Percentiles rank a stretch among this genome's conserved stretches.
These are phyloP conservation scores for Cyclina sinensis DNA, from an alignment of 1,140 invertebrate genomes.

Conservation along the genomic window DNA sequence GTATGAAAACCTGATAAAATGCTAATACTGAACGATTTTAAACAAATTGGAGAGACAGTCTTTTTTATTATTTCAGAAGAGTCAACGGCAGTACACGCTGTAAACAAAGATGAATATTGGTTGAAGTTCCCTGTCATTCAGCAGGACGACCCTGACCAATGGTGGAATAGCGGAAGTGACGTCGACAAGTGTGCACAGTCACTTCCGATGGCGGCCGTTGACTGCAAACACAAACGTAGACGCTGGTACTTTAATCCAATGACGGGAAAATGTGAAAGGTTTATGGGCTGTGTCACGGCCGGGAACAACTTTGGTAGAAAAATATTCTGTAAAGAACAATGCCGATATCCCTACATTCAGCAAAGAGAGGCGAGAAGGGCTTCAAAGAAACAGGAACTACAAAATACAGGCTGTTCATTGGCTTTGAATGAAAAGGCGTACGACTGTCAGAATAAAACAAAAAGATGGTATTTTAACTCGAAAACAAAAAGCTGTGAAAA, in stretches of 20 bases:
- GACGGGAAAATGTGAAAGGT: slow-evolving; percentile 71
- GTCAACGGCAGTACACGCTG: neutral
- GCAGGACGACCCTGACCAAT: slow-evolving; percentile 24
- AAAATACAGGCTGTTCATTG: slow-evolving; percentile 26
- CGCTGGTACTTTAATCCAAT: slow-evolving; percentile 72
- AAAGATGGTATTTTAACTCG: slow-evolving; percentile 72
- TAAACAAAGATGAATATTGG: slow-evolving; percentile 7
- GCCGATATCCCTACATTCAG: slow-evolving; percentile 36
- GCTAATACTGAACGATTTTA: too few relatives aligned
- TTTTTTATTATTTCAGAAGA: slow-evolving; percentile 7
- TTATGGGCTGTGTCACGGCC: slow-evolving; percentile 68
- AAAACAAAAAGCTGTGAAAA: slow-evolving; percentile 68
- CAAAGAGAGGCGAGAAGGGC: neutral
- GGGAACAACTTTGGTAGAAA: slow-evolving; percentile 74
- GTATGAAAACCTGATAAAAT: too few relatives aligned
- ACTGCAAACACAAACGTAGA: slow-evolving; percentile 64
- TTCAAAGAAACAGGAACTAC: neutral
- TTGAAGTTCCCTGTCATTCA: slow-evolving; percentile 22
- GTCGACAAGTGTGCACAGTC: slow-evolving; percentile 49
- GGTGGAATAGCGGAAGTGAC: slow-evolving; percentile 30
- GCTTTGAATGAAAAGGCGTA: slow-evolving; percentile 45
- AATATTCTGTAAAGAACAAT: slow-evolving; percentile 70
- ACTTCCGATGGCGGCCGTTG: slow-evolving; percentile 56
- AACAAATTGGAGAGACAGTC: neutral
- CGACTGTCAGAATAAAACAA: slow-evolving; percentile 57